phyloP scores from a whole-genome alignment of 2,888 invertebrate species.

The Thymelicus lineola region DNA sequence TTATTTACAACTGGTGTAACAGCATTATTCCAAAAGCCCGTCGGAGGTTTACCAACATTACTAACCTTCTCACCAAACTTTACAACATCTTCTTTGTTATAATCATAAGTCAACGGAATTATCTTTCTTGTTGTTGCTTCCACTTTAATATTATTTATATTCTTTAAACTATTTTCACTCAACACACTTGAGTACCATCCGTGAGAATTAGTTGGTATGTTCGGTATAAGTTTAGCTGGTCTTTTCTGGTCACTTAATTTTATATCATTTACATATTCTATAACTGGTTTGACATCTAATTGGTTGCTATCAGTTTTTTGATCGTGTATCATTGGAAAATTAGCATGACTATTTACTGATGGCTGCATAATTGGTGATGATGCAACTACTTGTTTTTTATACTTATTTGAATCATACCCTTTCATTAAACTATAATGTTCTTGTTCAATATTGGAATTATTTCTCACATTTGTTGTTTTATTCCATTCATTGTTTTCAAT shows the following conservation, averaged over 20 bases:
- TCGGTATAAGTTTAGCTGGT: slow-evolving; percentile 70
- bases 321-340: slow-evolving; percentile 78
- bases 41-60: slow-evolving; percentile 72
- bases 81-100: slow-evolving; percentile 60
- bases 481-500: slow-evolving; percentile 74
- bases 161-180: slow-evolving; percentile 61
- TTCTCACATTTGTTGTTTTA: slow-evolving; percentile 49
- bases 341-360: slow-evolving; percentile 76
- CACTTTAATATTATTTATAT: slow-evolving; percentile 66
- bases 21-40: slow-evolving; percentile 64
- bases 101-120: slow-evolving; percentile 71
- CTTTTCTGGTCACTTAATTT: slow-evolving; percentile 58
- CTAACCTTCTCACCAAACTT: slow-evolving; percentile 74
- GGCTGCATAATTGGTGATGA: slow-evolving; percentile 50
- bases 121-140: slow-evolving; percentile 74
- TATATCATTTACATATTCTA: slow-evolving; percentile 56
- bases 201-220: slow-evolving; percentile 75
- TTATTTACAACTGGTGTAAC: slow-evolving; percentile 51
- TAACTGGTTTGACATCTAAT: slow-evolving; percentile 55
- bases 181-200: slow-evolving; percentile 77
- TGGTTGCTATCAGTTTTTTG: slow-evolving; percentile 43
- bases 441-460: slow-evolving; percentile 14
- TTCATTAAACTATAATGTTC: background rate
- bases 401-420: slow-evolving; percentile 5
- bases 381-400: slow-evolving; percentile 15